phyloP scores from a whole-genome alignment of 1,140 invertebrate species.

The Euglossa dilemma region DNA sequence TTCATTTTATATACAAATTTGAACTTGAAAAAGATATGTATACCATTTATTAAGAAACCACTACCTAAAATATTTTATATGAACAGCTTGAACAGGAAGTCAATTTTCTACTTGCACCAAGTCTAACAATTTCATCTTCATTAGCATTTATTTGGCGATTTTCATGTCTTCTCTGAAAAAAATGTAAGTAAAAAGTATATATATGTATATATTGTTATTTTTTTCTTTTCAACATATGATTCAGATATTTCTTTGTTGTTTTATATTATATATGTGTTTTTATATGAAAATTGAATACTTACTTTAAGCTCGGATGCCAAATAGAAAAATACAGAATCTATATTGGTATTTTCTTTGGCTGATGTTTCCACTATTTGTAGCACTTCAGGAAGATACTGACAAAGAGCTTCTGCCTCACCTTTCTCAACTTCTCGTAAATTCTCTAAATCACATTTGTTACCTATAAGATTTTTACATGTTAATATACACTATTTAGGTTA shows the following conservation, averaged over 20 bases:
- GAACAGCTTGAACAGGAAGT: conserved; percentile 74
- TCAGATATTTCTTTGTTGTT: not conserved
- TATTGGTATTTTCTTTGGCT: conserved; percentile 96
- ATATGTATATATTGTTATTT: not conserved
- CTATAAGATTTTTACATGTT: conserved; percentile 71
- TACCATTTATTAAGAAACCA: not conserved
- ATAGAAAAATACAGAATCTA: conserved; percentile 94
- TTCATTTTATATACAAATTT: conserved; percentile 32
- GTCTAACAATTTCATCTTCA: conserved; percentile 84
- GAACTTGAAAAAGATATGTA: not conserved
- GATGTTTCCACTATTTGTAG: conserved; percentile 94
- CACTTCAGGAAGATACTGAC: conserved; percentile 92
- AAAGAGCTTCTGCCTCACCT: conserved; percentile 91
- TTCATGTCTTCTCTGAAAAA: conserved; percentile 86
- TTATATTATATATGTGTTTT: not conserved
- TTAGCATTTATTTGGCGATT: conserved; percentile 84
- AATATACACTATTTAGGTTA: not conserved
- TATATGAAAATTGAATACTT: conserved; percentile 41
- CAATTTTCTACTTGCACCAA: conserved; percentile 80
- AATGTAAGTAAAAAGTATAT: not conserved
- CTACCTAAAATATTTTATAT: conserved; percentile 67
- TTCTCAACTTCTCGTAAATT: conserved; percentile 91
- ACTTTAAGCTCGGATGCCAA: conserved; percentile 94
- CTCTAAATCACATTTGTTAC: conserved; percentile 94
- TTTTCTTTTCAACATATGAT: not conserved